Evolutionary conservation across 1,140 invertebrate species (phyloP).

Genomic region (Conus betulinus): DNA sequence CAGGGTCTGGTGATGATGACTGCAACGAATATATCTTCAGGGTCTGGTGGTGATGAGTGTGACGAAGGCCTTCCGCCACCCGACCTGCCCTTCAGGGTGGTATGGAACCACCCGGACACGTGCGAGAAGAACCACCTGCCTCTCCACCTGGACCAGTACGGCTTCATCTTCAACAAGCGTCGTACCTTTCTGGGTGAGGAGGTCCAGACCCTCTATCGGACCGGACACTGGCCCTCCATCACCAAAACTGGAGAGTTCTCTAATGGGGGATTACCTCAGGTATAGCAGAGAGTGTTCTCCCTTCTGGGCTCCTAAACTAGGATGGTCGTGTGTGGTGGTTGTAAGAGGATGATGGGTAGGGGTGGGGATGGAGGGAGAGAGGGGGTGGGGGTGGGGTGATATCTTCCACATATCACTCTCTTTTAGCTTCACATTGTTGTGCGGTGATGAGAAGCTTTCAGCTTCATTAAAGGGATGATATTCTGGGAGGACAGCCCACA

Average conservation of each 20-base stretch:
- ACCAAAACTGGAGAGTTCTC: not conserved
- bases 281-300: not conserved
- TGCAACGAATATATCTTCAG: not conserved
- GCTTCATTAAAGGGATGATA: too few relatives aligned
- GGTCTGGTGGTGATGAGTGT: not conserved
- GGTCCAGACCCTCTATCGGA: not conserved
- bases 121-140: not conserved
- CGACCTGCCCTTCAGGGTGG: not conserved
- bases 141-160: not conserved
- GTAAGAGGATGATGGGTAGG: too few relatives aligned
- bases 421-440: too few relatives aligned
- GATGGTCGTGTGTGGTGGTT: too few relatives aligned
- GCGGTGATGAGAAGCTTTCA: too few relatives aligned
- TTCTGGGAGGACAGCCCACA: too few relatives aligned
- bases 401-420: too few relatives aligned
- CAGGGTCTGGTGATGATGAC: too few relatives aligned
- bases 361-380: too few relatives aligned
- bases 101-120: slow-evolving; percentile 24
- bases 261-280: slow-evolving; percentile 19
- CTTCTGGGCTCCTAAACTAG: too few relatives aligned
- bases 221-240: not conserved
- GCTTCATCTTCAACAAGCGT: not conserved
- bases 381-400: too few relatives aligned
- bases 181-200: not conserved
- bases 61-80: not conserved